Conservation (phyloP, 92 coral and sea anemone species). For the Zoanthus sansibaricus region DNA sequence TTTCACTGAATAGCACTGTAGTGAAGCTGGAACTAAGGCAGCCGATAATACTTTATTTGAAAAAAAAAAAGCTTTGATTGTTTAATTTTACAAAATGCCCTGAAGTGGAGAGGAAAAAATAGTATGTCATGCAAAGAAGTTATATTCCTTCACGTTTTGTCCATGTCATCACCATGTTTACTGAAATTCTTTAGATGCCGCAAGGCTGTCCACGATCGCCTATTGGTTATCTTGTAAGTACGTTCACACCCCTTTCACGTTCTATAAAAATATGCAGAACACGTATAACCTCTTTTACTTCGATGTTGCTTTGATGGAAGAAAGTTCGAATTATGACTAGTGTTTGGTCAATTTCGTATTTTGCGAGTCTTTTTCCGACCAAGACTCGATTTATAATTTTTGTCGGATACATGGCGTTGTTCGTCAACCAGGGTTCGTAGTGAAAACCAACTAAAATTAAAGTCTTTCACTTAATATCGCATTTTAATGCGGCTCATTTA, state of each 20-base stretch:
- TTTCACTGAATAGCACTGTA: no score
- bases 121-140: no score
- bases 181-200: no score
- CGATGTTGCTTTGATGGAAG: not conserved
- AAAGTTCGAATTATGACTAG: constrained; percentile 6
- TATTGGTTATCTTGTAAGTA: not conserved
- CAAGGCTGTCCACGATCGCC: not conserved
- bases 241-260: not conserved
- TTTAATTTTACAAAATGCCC: no score
- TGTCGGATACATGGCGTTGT: constrained; percentile 82
- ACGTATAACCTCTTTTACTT: not conserved
- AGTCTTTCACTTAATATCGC: no score
- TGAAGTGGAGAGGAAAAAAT: no score
- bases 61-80: no score
- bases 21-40: no score
- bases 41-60: no score
- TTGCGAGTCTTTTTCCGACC: constrained; percentile 91
- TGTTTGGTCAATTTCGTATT: constrained; percentile 62
- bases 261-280: not conserved
- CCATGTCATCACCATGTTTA: no score
- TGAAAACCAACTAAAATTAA: not conserved
- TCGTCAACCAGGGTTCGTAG: constrained; percentile 88
- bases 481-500: not conserved
- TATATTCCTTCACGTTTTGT: no score
- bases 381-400: constrained; percentile 85